Evolutionary conservation across 1,140 invertebrate genomes (phyloP).

Genomic region (Caenorhabditis inopinata): DNA sequence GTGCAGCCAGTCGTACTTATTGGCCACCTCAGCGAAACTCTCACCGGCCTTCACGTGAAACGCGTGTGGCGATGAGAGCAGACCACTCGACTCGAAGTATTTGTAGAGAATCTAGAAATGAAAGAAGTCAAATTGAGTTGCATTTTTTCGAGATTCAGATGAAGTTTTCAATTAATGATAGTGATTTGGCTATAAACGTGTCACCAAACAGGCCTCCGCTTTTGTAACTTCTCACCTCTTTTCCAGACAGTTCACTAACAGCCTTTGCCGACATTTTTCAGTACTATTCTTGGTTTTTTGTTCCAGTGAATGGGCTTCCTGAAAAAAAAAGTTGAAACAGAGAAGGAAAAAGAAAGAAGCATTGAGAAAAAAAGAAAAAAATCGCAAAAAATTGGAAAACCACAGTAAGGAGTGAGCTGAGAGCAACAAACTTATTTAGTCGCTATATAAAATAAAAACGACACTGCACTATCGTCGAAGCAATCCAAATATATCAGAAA

Average conservation of each 20-base stretch:
- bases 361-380: neutral
- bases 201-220: constrained; percentile 68
- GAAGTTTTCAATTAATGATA: neutral
- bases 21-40: constrained; percentile 77
- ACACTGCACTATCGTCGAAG: too few species aligned
- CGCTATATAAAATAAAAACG: too few species aligned
- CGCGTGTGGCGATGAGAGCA: constrained; percentile 77
- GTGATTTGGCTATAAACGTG: neutral
- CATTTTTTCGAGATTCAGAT: neutral
- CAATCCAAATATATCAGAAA: too few species aligned
- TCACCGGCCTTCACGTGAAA: constrained; percentile 78
- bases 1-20: constrained; percentile 82
- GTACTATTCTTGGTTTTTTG: neutral
- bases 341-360: neutral
- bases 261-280: constrained; percentile 92
- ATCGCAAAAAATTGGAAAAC: neutral
- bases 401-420: neutral
- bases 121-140: neutral
- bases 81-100: constrained; percentile 74
- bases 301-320: neutral
- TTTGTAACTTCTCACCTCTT: constrained; percentile 85
- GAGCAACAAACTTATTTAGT: too few species aligned
- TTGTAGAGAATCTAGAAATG: constrained; percentile 76
- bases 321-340: neutral
- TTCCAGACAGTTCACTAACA: constrained; percentile 91